phyloP scores from a whole-genome alignment of 2,888 invertebrate genomes.

The Cheilosia scutellata region DNA sequence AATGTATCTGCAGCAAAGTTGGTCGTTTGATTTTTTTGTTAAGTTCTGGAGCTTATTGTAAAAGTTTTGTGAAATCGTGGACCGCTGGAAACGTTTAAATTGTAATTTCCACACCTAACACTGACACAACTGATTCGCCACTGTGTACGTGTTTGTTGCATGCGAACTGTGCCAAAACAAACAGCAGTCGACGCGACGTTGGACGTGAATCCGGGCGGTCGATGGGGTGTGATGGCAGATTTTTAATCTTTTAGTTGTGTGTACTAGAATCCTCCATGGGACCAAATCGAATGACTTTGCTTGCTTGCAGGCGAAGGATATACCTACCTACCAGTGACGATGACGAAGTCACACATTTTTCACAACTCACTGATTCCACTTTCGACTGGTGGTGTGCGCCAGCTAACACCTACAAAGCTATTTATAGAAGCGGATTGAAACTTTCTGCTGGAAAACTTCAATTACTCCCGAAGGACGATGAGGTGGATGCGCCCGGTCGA shows the following conservation, averaged over 20 bases:
- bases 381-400: conserved; percentile 2
- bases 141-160: conserved; percentile 70
- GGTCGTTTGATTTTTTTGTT: conserved; percentile 46
- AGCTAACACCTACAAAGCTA: conserved; percentile 54
- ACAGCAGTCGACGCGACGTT: conserved; percentile 37
- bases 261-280: conserved; percentile 42
- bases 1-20: conserved; percentile 56
- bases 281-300: conserved; percentile 68
- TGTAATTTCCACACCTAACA: conserved; percentile 74
- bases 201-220: background rate
- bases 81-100: conserved; percentile 73
- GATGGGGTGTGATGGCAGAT: conserved; percentile 29
- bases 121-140: conserved; percentile 68
- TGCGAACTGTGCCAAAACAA: conserved; percentile 64
- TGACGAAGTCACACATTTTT: conserved; percentile 67
- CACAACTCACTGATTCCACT: conserved; percentile 54
- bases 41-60: conserved; percentile 68
- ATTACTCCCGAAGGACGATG: conserved; percentile 50
- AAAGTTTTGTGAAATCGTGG: conserved; percentile 71
- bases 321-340: conserved; percentile 46
- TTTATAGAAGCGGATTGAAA: conserved; percentile 70
- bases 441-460: conserved; percentile 69
- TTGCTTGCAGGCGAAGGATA: conserved; percentile 25
- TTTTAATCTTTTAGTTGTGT: conserved; percentile 69
- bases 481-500: conserved; percentile 35